These are phyloP conservation scores for Plebejus melissa DNA, from an alignment of 2,888 invertebrate genomes.

Conservation along the genomic window DNA sequence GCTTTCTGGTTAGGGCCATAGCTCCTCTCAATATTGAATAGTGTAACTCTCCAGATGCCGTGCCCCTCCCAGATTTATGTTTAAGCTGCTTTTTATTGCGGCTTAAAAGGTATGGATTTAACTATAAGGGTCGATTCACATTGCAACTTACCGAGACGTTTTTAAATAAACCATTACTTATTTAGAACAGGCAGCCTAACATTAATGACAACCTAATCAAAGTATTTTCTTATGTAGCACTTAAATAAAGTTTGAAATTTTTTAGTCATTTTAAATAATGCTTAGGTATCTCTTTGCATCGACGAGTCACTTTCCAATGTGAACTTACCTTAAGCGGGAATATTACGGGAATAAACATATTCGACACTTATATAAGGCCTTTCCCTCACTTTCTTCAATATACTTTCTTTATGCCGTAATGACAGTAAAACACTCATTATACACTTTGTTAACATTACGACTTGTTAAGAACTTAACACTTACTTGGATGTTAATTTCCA, in stretches of 20 bases:
- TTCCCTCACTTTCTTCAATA: constrained; percentile 3
- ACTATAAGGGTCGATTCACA: background rate
- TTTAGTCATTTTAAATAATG: too few species aligned
- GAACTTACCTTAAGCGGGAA: background rate
- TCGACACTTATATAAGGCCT: background rate
- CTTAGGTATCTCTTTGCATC: too few species aligned
- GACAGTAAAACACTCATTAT: constrained; percentile 9
- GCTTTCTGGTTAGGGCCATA: background rate
- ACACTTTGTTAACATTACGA: constrained; percentile 15
- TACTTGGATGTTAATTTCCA: background rate
- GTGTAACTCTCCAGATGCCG: background rate
- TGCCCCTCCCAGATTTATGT: background rate
- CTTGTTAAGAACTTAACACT: constrained; percentile 12
- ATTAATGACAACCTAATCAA: too few species aligned
- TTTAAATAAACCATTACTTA: background rate
- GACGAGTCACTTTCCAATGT: background rate
- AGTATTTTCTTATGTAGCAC: too few species aligned
- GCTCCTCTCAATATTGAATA: background rate
- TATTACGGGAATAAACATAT: background rate
- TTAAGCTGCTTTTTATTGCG: constrained; percentile 11
- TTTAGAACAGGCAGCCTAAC: too few species aligned
- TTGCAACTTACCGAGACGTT: background rate
- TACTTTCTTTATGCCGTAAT: constrained; percentile 16
- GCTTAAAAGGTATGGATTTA: background rate
- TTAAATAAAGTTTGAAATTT: too few species aligned